These are phyloP conservation scores for Sebastes hubbsi DNA, from an alignment of 2,797 vertebrate species.

Conservation along the genomic window DNA sequence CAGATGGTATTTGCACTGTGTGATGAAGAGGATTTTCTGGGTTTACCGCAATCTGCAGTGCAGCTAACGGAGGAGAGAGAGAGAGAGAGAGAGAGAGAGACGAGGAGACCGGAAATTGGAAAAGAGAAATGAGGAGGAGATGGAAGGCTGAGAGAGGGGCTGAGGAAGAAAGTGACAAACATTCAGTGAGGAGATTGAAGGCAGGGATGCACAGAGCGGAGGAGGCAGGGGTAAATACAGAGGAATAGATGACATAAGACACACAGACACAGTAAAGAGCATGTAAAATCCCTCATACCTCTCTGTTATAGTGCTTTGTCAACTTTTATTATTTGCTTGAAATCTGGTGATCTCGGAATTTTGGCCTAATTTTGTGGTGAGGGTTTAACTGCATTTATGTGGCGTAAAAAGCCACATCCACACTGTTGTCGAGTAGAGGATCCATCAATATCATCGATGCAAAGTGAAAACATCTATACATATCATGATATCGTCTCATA, in stretches of 20 bases:
- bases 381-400: neutral
- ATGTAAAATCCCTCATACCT: neutral
- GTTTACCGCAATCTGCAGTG: conserved; percentile 76
- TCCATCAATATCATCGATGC: no score
- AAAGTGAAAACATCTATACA: no score
- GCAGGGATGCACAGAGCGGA: conserved; percentile 7
- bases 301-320: neutral
- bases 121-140: conserved; percentile 57
- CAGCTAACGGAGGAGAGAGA: conserved; percentile 42
- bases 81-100: neutral
- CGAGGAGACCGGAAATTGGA: conserved; percentile 66
- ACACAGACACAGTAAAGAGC: neutral
- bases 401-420: neutral
- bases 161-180: conserved; percentile 54
- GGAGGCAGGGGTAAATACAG: neutral
- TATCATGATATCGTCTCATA: no score
- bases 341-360: neutral
- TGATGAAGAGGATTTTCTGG: conserved; percentile 77
- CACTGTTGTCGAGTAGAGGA: no score
- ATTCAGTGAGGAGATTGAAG: conserved; percentile 36
- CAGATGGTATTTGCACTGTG: conserved; percentile 79
- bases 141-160: conserved; percentile 23
- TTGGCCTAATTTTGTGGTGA: neutral
- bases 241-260: neutral
- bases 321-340: neutral